A percentile compares a stretch with the other conserved stretches of the same genome.
Conservation (phyloP, 2,797 vertebrate genomes). For the Hippocampus kuda region DNA sequence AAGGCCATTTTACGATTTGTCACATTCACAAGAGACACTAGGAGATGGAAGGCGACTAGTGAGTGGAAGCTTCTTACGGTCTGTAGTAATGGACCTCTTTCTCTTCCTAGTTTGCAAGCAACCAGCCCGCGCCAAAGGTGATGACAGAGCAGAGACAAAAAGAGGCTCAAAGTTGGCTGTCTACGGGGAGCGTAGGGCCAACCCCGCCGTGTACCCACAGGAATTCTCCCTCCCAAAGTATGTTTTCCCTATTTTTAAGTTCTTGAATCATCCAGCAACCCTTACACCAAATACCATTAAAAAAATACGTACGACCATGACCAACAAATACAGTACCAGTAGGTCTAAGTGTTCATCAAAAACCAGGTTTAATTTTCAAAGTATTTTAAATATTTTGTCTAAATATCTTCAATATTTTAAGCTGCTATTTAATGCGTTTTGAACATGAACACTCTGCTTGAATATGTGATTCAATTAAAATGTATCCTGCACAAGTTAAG, state of each 20-base stretch:
- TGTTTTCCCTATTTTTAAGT: conserved; percentile 5
- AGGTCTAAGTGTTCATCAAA: too few species aligned
- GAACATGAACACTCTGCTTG: neutral
- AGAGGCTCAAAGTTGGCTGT: conserved; percentile 47
- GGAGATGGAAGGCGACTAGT: too few species aligned
- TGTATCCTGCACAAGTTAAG: neutral
- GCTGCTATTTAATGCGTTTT: neutral
- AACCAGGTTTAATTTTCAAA: too few species aligned
- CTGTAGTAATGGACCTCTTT: neutral
- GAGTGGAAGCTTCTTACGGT: neutral
- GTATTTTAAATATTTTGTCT: neutral
- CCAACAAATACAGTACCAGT: neutral
- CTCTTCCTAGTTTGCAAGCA: conserved; percentile 55
- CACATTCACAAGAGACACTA: too few species aligned
- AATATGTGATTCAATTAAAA: neutral
- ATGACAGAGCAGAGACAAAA: conserved; percentile 38
- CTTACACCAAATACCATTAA: neutral
- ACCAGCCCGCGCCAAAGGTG: conserved; percentile 40
- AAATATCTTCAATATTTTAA: neutral
- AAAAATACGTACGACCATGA: neutral
- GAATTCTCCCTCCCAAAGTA: conserved; percentile 66
- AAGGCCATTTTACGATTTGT: too few species aligned
- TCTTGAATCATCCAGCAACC: neutral
- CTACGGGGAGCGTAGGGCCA: conserved; percentile 52
- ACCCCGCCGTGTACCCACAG: conserved; percentile 46